Evolutionary conservation across 2,888 invertebrate genomes (phyloP).

Genomic region (Cremastobaeus sp.): DNA sequence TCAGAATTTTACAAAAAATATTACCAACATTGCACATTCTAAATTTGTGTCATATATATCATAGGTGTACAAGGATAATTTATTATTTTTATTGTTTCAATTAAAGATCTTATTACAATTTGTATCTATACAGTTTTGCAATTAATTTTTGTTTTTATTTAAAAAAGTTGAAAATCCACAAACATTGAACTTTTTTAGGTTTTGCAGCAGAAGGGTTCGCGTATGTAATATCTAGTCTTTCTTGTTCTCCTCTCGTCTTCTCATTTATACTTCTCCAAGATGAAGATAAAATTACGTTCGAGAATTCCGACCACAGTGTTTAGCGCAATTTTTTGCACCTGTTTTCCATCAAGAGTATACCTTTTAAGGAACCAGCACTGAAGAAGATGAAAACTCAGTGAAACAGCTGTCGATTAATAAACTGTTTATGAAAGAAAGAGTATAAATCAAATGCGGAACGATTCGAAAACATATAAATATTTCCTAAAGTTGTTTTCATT

Average conservation of each 20-base stretch:
- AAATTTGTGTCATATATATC: no score
- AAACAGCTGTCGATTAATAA: no score
- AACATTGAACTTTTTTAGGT: slow-evolving; percentile 79
- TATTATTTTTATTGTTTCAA: no score
- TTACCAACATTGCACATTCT: no score
- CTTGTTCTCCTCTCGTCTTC: slow-evolving; percentile 67
- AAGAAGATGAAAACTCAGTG: neutral
- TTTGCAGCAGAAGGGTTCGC: slow-evolving; percentile 95
- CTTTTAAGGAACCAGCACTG: neutral
- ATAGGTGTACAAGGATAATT: no score
- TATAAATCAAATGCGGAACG: no score
- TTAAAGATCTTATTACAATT: no score
- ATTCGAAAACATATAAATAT: no score
- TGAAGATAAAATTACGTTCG: slow-evolving; percentile 68
- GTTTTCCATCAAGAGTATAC: slow-evolving; percentile 8
- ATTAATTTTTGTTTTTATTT: neutral
- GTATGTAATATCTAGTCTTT: slow-evolving; percentile 85
- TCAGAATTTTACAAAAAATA: no score
- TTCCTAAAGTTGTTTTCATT: no score
- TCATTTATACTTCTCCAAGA: slow-evolving; percentile 68
- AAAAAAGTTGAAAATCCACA: slow-evolving; percentile 63
- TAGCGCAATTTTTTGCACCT: slow-evolving; percentile 26
- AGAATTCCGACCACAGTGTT: slow-evolving; percentile 56
- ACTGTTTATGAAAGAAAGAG: no score
- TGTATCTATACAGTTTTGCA: no score